A percentile compares a stretch with the other conserved stretches of the same genome.
Conservation (phyloP, 2,888 invertebrate species). For the Lobophora halterata region DNA sequence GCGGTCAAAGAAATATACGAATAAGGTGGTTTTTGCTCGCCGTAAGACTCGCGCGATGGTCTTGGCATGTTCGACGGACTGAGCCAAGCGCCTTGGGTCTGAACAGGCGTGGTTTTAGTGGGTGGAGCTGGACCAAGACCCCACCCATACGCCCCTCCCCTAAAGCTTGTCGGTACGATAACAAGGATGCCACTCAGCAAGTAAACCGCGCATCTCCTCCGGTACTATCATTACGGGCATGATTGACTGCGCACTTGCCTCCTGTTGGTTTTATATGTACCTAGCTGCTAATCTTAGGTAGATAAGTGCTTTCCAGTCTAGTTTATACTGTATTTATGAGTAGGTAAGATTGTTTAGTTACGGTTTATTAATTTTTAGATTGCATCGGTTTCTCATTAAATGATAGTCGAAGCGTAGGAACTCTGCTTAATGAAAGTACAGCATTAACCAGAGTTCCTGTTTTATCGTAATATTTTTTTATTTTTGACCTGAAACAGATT, state of each 20-base stretch:
- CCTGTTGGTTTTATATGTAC: constrained; percentile 52
- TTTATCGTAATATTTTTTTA: too few species aligned
- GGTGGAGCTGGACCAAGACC: constrained; percentile 33
- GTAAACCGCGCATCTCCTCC: constrained; percentile 58
- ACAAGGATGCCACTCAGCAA: constrained; percentile 70
- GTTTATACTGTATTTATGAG: constrained; percentile 13
- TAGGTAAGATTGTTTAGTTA: constrained; percentile 7
- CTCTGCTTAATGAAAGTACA: too few species aligned
- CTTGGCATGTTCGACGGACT: constrained; percentile 89
- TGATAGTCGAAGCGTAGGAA: too few species aligned
- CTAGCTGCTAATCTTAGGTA: constrained; percentile 18
- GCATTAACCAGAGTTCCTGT: too few species aligned
- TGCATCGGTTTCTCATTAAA: not conserved
- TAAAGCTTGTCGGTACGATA: constrained; percentile 58
- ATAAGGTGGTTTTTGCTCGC: constrained; percentile 87
- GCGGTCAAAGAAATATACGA: constrained; percentile 65
- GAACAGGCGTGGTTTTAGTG: constrained; percentile 36
- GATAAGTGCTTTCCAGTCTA: constrained; percentile 19
- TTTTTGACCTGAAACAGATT: too few species aligned
- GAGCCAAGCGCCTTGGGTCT: constrained; percentile 82
- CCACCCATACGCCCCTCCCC: constrained; percentile 35
- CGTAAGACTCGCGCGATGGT: constrained; percentile 89
- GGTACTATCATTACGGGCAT: constrained; percentile 68
- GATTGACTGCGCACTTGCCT: constrained; percentile 72
- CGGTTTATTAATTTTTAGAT: constrained; percentile 15